phyloP scores from a whole-genome alignment of 2,797 vertebrate genomes.

The Typhlichthys subterraneus region DNA sequence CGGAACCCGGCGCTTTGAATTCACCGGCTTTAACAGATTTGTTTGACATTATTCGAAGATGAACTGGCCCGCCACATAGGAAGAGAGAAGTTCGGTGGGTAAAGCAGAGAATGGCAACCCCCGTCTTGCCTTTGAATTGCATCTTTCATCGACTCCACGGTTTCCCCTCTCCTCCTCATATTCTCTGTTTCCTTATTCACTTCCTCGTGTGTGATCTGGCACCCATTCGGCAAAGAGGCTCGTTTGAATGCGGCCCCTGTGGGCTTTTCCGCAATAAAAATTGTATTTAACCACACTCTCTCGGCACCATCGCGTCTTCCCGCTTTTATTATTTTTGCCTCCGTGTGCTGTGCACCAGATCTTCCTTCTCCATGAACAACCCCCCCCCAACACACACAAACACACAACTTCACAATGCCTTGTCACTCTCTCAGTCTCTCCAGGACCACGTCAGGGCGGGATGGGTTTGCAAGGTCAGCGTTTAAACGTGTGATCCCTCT shows the following conservation, averaged over 20 bases:
- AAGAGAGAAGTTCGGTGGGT: conserved; percentile 47
- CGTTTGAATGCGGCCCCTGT: conserved; percentile 65
- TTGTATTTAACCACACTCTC: conserved; percentile 68
- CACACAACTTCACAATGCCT: background rate
- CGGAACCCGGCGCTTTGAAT: conserved; percentile 47
- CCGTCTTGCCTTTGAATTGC: conserved; percentile 68
- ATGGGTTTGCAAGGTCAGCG: conserved; percentile 4
- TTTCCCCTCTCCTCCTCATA: conserved; percentile 42
- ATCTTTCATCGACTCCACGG: conserved; percentile 65
- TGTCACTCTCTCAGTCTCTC: background rate
- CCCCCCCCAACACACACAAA: background rate
- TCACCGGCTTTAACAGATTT: conserved; percentile 60
- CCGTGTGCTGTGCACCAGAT: conserved; percentile 26
- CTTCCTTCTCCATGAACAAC: conserved; percentile 3
- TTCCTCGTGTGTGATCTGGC: conserved; percentile 51
- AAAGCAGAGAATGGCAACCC: conserved; percentile 43
- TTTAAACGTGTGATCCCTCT: conserved; percentile 18
- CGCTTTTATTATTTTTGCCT: conserved; percentile 24
- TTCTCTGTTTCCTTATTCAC: conserved; percentile 44
- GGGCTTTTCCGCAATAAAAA: conserved; percentile 66
- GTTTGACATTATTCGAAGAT: conserved; percentile 71
- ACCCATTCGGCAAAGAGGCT: conserved; percentile 57
- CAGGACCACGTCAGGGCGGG: background rate
- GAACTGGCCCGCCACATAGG: conserved; percentile 52
- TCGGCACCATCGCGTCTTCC: conserved; percentile 33